A percentile compares a stretch with the other conserved stretches of the same genome.
Conservation (phyloP, 2,888 invertebrate genomes). For the Protodeltote pygarga region DNA sequence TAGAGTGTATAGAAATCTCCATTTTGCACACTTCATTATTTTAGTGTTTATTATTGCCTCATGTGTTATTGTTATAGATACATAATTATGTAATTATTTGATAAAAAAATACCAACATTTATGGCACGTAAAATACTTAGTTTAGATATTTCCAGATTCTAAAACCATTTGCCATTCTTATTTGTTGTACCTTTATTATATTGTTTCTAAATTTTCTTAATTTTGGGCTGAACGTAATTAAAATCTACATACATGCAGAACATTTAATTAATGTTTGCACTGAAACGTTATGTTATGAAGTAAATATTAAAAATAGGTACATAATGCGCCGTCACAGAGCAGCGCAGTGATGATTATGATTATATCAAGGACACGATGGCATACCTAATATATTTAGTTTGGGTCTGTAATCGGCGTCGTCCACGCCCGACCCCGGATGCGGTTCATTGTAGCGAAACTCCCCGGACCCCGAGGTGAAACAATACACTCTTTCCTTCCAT, state of each 20-base stretch:
- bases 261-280: too few relatives aligned
- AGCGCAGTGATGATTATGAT: conserved; percentile 18
- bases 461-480: conserved; percentile 82
- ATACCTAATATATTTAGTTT: conserved; percentile 58
- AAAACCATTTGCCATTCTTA: too few relatives aligned
- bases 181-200: too few relatives aligned
- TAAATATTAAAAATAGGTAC: background rate
- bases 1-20: conserved; percentile 45
- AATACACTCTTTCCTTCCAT: conserved; percentile 84
- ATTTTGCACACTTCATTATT: conserved; percentile 45
- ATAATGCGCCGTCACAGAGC: background rate
- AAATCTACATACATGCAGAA: too few relatives aligned
- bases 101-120: too few relatives aligned
- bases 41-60: conserved; percentile 10
- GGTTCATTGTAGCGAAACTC: conserved; percentile 86
- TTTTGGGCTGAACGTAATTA: too few relatives aligned
- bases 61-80: too few relatives aligned
- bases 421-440: conserved; percentile 79
- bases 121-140: too few relatives aligned
- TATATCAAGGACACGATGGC: conserved; percentile 41
- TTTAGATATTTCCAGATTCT: too few relatives aligned
- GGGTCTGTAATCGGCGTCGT: conserved; percentile 50
- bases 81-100: too few relatives aligned
- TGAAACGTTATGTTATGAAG: too few relatives aligned
- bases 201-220: too few relatives aligned